Percentiles rank a stretch among this genome's conserved stretches.
These are phyloP conservation scores for Stylophora pistillata DNA, from an alignment of 64 coral and sea anemone genomes.

Conservation along the genomic window DNA sequence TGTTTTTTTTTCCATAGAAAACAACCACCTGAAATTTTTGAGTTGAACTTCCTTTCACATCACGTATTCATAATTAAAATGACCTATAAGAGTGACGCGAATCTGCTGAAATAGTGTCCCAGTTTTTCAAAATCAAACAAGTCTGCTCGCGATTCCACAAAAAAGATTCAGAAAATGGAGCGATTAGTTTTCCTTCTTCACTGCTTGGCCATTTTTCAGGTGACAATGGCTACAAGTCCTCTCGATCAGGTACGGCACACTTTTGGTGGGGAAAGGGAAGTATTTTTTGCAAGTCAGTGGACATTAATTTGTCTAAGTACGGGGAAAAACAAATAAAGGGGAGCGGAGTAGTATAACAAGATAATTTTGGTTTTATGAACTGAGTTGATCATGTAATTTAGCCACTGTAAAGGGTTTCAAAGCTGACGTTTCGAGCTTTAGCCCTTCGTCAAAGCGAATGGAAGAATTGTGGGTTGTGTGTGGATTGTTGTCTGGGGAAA, in stretches of 20 bases:
- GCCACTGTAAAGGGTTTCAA: no score
- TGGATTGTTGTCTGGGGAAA: no score
- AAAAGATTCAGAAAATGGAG: neutral
- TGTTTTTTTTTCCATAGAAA: conserved; percentile 17
- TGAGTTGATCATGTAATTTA: no score
- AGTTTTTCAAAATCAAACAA: neutral
- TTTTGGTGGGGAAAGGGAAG: no score
- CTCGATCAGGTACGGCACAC: neutral
- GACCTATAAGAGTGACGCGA: neutral
- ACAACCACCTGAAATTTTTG: neutral
- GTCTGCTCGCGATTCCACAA: neutral
- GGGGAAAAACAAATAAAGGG: no score
- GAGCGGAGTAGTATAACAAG: no score
- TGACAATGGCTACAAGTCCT: neutral
- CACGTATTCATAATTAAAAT: neutral
- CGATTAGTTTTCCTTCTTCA: neutral
- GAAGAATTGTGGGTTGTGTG: neutral
- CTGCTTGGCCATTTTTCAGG: neutral
- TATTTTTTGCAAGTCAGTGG: no score
- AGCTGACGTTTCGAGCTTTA: no score
- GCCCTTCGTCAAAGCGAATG: no score
- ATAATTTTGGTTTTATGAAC: no score
- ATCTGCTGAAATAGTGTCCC: neutral
- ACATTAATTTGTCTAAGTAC: no score
- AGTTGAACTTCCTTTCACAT: neutral